Percentiles rank a stretch among this genome's conserved stretches.
phyloP scores from a whole-genome alignment of 2,888 invertebrate species.

The Lepidonotus clava region DNA sequence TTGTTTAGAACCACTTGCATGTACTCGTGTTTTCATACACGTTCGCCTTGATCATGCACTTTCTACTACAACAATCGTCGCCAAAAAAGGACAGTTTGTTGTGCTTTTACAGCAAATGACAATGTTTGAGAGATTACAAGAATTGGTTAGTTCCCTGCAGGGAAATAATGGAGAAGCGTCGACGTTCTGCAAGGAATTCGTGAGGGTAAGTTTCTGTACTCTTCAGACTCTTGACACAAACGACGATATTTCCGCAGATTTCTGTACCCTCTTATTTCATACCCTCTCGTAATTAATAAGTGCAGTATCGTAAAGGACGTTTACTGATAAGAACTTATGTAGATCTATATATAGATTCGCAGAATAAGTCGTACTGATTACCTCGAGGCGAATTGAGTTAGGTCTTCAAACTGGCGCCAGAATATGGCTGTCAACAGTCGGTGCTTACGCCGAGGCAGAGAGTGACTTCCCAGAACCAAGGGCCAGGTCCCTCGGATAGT shows the following conservation, averaged over 20 bases:
- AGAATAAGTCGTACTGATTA: too few relatives aligned
- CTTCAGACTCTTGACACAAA: background rate
- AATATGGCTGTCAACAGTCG: too few relatives aligned
- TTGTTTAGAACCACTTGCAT: conserved; percentile 39
- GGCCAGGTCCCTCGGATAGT: too few relatives aligned
- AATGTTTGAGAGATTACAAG: conserved; percentile 40
- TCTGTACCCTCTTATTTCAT: too few relatives aligned
- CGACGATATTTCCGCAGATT: conserved; percentile 6
- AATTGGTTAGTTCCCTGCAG: background rate
- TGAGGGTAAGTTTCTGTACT: conserved; percentile 26
- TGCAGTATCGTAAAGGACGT: too few relatives aligned
- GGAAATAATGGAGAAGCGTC: background rate
- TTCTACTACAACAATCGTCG: background rate
- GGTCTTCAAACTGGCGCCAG: too few relatives aligned
- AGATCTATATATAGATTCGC: too few relatives aligned
- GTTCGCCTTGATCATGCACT: conserved; percentile 37
- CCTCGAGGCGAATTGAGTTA: too few relatives aligned
- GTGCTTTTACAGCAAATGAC: background rate
- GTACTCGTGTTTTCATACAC: conserved; percentile 47
- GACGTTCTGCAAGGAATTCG: conserved; percentile 31
- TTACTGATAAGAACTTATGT: too few relatives aligned
- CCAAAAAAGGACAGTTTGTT: background rate
- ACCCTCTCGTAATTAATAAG: too few relatives aligned
- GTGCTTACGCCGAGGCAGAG: too few relatives aligned
- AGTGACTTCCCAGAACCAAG: too few relatives aligned